phyloP scores from a whole-genome alignment of 2,888 invertebrate species.

The Scaptomyza caliginosa region DNA sequence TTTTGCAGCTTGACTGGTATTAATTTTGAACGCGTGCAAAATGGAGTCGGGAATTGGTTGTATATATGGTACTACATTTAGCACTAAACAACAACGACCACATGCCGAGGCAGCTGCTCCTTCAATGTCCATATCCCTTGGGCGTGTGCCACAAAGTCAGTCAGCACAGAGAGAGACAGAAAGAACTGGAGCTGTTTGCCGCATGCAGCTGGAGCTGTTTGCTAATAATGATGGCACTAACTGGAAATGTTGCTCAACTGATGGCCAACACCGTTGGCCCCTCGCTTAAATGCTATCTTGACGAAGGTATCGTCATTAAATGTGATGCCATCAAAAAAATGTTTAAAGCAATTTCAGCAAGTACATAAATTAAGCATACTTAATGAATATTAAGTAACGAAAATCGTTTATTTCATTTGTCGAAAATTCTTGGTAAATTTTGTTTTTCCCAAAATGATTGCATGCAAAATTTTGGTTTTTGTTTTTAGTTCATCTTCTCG shows the following conservation, averaged over 20 bases:
- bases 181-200: constrained; percentile 3
- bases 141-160: constrained; percentile 55
- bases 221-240: constrained; percentile 29
- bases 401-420: background rate
- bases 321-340: constrained; percentile 10
- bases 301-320: constrained; percentile 2
- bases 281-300: background rate
- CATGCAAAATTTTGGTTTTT: background rate
- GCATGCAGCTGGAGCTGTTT: constrained; percentile 10
- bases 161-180: too few species aligned
- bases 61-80: background rate
- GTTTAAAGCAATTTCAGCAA: constrained; percentile 22
- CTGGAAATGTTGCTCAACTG: constrained; percentile 10
- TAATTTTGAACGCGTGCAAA: constrained; percentile 64
- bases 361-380: constrained; percentile 26
- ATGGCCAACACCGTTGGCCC: background rate
- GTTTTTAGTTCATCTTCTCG: too few species aligned
- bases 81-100: constrained; percentile 11
- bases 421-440: background rate
- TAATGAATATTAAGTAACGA: constrained; percentile 11
- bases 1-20: constrained; percentile 67
- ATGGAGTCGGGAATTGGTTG: constrained; percentile 19
- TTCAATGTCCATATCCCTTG: constrained; percentile 25
- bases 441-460: too few species aligned
- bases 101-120: constrained; percentile 46